Percentiles rank a stretch among this genome's conserved stretches.
phyloP scores from a whole-genome alignment of 2,797 vertebrate species.

The Sorex maritimensis region DNA sequence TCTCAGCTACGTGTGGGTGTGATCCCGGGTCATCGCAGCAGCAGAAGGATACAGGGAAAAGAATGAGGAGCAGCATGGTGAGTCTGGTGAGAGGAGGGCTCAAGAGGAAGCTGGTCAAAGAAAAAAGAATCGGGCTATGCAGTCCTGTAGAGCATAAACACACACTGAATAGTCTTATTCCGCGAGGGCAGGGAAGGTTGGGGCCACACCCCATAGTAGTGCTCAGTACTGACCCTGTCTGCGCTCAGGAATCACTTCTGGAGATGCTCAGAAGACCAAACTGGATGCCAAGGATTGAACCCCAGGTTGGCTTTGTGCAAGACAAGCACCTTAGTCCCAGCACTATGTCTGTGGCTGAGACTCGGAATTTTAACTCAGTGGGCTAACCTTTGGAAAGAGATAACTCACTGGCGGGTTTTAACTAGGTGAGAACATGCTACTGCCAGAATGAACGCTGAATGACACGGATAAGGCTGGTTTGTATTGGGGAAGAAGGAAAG shows the following conservation, averaged over 20 bases:
- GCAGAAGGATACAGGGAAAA: too few relatives aligned
- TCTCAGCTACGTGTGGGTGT: too few relatives aligned
- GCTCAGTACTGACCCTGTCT: too few relatives aligned
- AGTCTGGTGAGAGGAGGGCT: background rate
- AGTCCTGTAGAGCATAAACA: background rate
- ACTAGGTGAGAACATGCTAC: slow-evolving; percentile 38
- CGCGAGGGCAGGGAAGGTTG: too few relatives aligned
- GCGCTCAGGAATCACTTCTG: too few relatives aligned
- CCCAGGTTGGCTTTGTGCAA: too few relatives aligned
- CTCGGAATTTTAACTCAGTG: slow-evolving; percentile 56
- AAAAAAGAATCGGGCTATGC: slow-evolving; percentile 3
- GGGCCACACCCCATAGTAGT: too few relatives aligned
- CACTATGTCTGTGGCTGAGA: background rate
- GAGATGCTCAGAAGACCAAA: too few relatives aligned
- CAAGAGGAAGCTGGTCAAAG: slow-evolving; percentile 50
- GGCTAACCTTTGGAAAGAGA: slow-evolving; percentile 45
- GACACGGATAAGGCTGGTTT: background rate
- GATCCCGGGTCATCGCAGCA: too few relatives aligned
- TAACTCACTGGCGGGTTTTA: slow-evolving; percentile 60
- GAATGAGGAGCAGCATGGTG: slow-evolving; percentile 19
- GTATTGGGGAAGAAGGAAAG: slow-evolving; percentile 52
- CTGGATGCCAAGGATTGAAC: too few relatives aligned
- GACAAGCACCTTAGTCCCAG: too few relatives aligned
- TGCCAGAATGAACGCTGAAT: background rate
- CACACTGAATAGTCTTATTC: too few relatives aligned